phyloP scores from a whole-genome alignment of 1,140 invertebrate genomes.

The Eriosoma lanigerum region DNA sequence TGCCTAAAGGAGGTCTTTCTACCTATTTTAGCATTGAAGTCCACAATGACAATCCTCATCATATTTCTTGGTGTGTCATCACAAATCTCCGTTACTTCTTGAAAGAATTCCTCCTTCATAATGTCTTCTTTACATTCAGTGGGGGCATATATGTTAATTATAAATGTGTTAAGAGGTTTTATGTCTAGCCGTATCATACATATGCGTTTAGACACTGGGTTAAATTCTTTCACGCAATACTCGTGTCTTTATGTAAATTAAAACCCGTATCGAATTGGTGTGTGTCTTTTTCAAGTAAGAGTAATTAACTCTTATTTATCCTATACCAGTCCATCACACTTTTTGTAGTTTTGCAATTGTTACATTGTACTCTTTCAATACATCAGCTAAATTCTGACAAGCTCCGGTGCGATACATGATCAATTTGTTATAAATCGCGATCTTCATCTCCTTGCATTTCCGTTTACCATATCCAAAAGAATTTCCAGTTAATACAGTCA shows the following conservation, averaged over 20 bases:
- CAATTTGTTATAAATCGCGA: neutral
- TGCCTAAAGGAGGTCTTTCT: neutral
- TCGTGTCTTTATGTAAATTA: neutral
- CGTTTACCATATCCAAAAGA: slow-evolving; percentile 6
- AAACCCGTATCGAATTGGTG: neutral
- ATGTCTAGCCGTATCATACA: neutral
- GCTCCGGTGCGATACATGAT: neutral
- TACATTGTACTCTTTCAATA: slow-evolving; percentile 6
- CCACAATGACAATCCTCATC: neutral
- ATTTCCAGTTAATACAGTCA: neutral
- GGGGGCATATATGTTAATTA: neutral
- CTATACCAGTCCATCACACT: slow-evolving; percentile 1
- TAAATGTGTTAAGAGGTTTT: neutral
- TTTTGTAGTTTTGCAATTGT: slow-evolving; percentile 10
- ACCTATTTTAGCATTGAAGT: neutral
- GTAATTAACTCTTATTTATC: no score
- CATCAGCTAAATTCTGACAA: neutral
- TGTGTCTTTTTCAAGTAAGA: no score
- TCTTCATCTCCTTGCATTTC: slow-evolving; percentile 1
- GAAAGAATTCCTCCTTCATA: neutral
- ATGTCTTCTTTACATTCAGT: slow-evolving; percentile 5
- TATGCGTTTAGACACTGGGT: slow-evolving; percentile 10
- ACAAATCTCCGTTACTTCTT: neutral
- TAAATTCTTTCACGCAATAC: neutral
- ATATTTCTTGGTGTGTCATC: neutral